A percentile compares a stretch with the other conserved stretches of the same genome.
These are phyloP conservation scores for Catagonus wagneri DNA, from an alignment of 2,113 vertebrate genomes.

Conservation along the genomic window DNA sequence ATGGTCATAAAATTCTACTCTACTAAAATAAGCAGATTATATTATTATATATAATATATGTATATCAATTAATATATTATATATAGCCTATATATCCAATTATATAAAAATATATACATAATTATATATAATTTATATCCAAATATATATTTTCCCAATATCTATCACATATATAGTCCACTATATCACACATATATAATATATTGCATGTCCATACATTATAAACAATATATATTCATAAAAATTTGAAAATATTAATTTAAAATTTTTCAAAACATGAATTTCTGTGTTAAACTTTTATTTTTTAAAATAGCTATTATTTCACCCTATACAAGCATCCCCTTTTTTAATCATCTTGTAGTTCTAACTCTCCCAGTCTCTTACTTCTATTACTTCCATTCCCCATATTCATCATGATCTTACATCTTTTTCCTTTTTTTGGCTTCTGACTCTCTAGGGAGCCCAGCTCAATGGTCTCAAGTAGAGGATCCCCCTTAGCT, in stretches of 20 bases:
- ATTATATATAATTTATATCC: background rate
- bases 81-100: background rate
- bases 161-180: background rate
- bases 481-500: background rate
- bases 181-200: background rate
- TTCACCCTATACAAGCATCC: background rate
- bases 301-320: background rate
- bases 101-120: background rate
- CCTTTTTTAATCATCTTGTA: background rate
- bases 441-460: background rate
- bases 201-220: background rate
- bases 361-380: background rate
- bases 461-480: background rate
- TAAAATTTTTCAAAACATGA: background rate
- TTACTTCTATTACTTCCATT: background rate
- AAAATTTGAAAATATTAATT: background rate
- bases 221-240: background rate
- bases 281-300: background rate
- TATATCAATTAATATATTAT: background rate
- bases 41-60: background rate
- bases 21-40: background rate
- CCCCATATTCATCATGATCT: background rate
- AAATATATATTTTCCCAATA: background rate
- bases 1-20: background rate
- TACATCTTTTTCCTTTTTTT: too few relatives aligned